These are phyloP conservation scores for Latheticus oryzae DNA, from an alignment of 2,888 invertebrate genomes.

Conservation along the genomic window DNA sequence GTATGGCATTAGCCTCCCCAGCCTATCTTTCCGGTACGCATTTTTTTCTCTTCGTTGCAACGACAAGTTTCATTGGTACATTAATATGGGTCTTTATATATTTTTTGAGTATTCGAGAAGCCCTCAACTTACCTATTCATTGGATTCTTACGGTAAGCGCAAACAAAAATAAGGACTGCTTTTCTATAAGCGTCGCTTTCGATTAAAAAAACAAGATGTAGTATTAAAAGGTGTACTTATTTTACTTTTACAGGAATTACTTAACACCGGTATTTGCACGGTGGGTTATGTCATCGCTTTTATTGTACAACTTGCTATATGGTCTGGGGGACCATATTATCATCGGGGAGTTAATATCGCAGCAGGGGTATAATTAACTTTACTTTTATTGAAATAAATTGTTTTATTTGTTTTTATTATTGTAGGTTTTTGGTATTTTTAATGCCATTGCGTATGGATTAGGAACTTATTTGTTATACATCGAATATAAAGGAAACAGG, in stretches of 20 bases:
- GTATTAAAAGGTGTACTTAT: conserved; percentile 8
- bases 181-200: not conserved
- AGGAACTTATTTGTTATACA: conserved; percentile 79
- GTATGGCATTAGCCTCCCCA: conserved; percentile 85
- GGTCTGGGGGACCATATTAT: conserved; percentile 64
- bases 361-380: conserved; percentile 76
- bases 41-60: conserved; percentile 88
- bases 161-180: conserved; percentile 1
- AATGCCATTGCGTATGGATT: conserved; percentile 83
- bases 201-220: no score
- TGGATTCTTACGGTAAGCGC: conserved; percentile 84
- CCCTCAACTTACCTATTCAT: conserved; percentile 81
- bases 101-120: conserved; percentile 82
- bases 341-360: conserved; percentile 73
- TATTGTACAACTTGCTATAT: conserved; percentile 79
- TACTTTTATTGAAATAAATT: no score
- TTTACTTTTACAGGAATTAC: conserved; percentile 79
- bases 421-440: conserved; percentile 83
- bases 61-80: conserved; percentile 84
- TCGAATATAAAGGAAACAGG: conserved; percentile 75
- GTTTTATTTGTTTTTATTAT: conserved; percentile 46
- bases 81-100: conserved; percentile 85
- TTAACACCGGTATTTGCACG: conserved; percentile 78
- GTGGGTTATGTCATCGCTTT: conserved; percentile 83
- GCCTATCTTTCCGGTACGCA: conserved; percentile 72